phyloP scores from a whole-genome alignment of 2,888 invertebrate species.

The Apamea anceps region DNA sequence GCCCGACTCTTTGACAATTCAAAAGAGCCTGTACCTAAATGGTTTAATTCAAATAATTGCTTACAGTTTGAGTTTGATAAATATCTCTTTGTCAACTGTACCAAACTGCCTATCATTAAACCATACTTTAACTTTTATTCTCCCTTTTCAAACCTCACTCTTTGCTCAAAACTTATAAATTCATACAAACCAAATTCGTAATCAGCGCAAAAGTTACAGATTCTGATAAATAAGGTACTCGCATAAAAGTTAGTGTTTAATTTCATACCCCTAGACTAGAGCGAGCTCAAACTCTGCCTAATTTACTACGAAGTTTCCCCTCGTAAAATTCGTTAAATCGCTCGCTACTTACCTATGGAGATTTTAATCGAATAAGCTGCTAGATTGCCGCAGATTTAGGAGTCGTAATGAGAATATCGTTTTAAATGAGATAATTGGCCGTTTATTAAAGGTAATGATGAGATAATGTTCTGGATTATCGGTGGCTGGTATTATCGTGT shows the following conservation, averaged over 20 bases:
- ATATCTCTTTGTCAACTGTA: background rate
- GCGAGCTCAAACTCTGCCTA: conserved; percentile 50
- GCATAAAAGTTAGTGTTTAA: conserved; percentile 62
- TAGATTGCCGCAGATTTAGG: conserved; percentile 44
- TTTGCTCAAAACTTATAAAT: conserved; percentile 33
- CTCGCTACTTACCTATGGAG: conserved; percentile 50
- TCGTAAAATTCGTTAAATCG: conserved; percentile 64
- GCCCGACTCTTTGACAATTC: too few species aligned
- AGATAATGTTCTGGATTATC: conserved; percentile 14
- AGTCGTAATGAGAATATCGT: conserved; percentile 42
- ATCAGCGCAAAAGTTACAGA: conserved; percentile 56
- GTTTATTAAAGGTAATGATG: conserved; percentile 19
- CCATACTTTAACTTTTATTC: conserved; percentile 27
- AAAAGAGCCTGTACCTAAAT: background rate
- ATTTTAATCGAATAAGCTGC: conserved; percentile 50
- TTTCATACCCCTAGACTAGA: conserved; percentile 55
- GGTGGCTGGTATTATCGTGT: background rate
- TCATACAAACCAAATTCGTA: conserved; percentile 46
- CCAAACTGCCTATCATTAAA: background rate
- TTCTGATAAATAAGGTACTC: conserved; percentile 62
- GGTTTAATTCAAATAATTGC: background rate
- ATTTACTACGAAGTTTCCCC: conserved; percentile 60
- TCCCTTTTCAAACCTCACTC: background rate
- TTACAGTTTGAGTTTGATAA: background rate
- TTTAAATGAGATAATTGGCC: conserved; percentile 31